Evolutionary conservation across 2,797 vertebrate species (phyloP), one percentile per base, ranked within the genome.

Genomic region (Lithobates sylvaticus): DNA sequence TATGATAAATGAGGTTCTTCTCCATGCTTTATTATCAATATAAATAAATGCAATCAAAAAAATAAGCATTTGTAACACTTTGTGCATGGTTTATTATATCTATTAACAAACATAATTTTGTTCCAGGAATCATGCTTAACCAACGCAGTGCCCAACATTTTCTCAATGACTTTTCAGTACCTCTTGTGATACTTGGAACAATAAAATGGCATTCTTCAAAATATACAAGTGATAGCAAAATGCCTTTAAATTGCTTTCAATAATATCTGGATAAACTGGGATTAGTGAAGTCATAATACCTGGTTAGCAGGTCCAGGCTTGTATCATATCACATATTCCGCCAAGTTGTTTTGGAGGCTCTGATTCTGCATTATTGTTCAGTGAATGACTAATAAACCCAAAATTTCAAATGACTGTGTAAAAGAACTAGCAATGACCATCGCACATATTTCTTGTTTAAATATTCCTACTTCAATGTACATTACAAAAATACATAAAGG

Each of bases 21-120:
- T 86, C n/a, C 34, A 70, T 86, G 78, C 76, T 87, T 75, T 74
- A 83, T 83, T 78, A 78, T 83, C 76, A 79, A 70, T 83, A 78
- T 86, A 86, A 86, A 84, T 87, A 77, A 87, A 84, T 83, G 39
- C 67, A 74, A 83, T 83, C 21, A 67, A 72, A 79, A 65, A 87
- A 23, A 39, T 84, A 32, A 87, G 75, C 76, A 87, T 78, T 83
- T 79, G 86, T 76, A 84, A 68, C 67, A 34, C 76, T 83, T 50
- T 84, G 78, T 83, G 65, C 70, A 87, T 10, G 74, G 34, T 83
- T 72, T 77, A 82, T 86, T 64, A 82, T 50, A 39, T 39, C 68
- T 36, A 78, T 81, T 87, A 78, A 36, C 42, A 83, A 74, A 79
- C 18, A 69, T 76, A n/a, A 78, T 83, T 86, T 65, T 78, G 68